A percentile compares a stretch with the other conserved stretches of the same genome.
These are phyloP conservation scores for Ashinkailepas kermadecensis DNA, from an alignment of 2,888 invertebrate species.

Conservation along the genomic window DNA sequence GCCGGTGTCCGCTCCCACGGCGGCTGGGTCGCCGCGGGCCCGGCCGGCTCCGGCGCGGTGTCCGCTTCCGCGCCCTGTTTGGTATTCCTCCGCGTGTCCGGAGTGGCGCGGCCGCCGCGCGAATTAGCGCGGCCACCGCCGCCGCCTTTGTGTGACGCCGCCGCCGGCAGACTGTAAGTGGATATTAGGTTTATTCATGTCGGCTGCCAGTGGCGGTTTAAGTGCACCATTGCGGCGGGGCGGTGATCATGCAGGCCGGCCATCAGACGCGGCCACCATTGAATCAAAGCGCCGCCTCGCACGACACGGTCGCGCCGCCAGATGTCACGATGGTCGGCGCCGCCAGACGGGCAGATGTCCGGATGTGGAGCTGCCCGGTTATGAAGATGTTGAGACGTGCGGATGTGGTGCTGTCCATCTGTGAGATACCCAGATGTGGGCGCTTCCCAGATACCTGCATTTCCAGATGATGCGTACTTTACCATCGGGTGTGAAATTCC, in stretches of 20 bases:
- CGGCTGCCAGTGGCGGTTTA: not conserved
- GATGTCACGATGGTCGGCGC: not conserved
- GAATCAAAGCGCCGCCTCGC: not conserved
- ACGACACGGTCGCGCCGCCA: not conserved
- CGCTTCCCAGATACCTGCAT: too few relatives aligned
- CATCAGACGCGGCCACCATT: not conserved
- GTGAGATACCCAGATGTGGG: too few relatives aligned
- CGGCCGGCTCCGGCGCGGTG: too few relatives aligned
- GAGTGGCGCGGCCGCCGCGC: too few relatives aligned
- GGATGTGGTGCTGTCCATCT: too few relatives aligned
- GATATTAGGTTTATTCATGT: slow-evolving; percentile 19
- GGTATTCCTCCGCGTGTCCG: not conserved
- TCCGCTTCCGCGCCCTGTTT: not conserved
- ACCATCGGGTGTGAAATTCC: too few relatives aligned
- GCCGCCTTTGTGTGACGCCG: not conserved
- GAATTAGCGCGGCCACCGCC: not conserved
- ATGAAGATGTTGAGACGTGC: too few relatives aligned
- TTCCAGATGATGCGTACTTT: too few relatives aligned
- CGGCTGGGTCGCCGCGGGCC: too few relatives aligned
- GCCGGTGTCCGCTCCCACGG: too few relatives aligned
- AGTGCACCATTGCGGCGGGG: not conserved
- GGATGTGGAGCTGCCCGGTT: too few relatives aligned
- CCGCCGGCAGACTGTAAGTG: not conserved
- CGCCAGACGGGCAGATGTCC: too few relatives aligned
- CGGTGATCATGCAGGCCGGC: not conserved